A percentile compares a stretch with the other conserved stretches of the same genome.
Conservation (phyloP, 2,113 vertebrate species). For the Alouatta palliata region DNA sequence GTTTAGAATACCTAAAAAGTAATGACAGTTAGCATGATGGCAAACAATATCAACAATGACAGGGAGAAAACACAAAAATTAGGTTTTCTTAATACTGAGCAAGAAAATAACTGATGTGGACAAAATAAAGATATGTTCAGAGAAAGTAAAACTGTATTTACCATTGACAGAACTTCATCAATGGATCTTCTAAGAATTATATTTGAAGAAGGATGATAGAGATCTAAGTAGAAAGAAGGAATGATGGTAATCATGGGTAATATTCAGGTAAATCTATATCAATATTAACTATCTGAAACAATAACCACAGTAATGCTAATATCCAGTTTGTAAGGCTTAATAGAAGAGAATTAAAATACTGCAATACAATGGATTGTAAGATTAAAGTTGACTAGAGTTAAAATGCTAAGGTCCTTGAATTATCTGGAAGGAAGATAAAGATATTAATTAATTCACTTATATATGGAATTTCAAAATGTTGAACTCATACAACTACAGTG, state of each 20-base stretch:
- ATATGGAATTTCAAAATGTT: background rate
- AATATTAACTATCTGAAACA: background rate
- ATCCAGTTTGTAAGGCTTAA: background rate
- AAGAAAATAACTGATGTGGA: background rate
- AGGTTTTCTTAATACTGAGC: background rate
- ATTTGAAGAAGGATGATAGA: background rate
- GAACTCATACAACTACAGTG: background rate
- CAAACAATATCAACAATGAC: background rate
- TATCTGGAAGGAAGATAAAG: background rate
- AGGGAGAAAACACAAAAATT: background rate
- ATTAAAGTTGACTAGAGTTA: background rate
- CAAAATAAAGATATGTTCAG: constrained; percentile 32
- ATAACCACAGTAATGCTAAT: background rate
- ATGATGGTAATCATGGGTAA: background rate
- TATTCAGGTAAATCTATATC: background rate
- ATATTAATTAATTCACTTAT: background rate
- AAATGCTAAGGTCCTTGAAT: background rate
- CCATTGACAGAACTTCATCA: background rate
- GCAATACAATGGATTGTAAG: background rate
- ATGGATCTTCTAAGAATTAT: background rate
- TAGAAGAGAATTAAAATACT: background rate
- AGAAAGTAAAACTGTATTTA: constrained; percentile 3
- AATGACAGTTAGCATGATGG: background rate
- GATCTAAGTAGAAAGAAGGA: background rate
- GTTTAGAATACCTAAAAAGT: background rate